Conservation (phyloP, 2,797 vertebrate species). For the Orestias chungarensis region DNA sequence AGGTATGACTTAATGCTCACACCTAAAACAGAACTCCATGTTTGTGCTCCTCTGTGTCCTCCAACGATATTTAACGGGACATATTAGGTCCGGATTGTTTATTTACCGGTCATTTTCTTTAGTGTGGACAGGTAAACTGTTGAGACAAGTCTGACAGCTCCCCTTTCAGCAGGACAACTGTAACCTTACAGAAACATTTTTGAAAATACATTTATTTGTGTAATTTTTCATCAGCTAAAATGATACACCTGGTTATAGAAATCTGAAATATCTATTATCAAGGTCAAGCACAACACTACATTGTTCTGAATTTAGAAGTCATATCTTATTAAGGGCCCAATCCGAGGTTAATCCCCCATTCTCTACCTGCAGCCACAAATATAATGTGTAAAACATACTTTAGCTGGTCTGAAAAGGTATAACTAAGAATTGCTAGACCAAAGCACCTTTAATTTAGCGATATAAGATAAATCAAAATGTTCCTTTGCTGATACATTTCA, state of each 20-base stretch:
- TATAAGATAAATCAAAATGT: neutral
- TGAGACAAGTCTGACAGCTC: neutral
- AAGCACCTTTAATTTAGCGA: neutral
- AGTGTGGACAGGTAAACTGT: neutral
- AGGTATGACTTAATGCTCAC: conserved; percentile 32
- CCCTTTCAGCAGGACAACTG: neutral
- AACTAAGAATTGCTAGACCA: neutral
- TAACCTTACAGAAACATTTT: neutral
- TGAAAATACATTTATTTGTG: neutral
- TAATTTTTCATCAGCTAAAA: neutral
- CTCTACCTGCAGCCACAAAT: no score
- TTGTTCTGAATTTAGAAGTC: no score
- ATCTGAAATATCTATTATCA: no score
- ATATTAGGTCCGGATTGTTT: no score
- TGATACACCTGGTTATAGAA: neutral
- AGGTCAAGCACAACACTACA: no score
- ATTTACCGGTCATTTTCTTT: neutral
- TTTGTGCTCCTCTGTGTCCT: conserved; percentile 3
- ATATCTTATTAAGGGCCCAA: neutral
- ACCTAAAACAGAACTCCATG: conserved; percentile 14
- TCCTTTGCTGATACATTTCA: neutral
- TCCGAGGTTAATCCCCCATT: neutral
- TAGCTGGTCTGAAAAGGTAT: neutral
- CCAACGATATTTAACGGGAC: neutral
- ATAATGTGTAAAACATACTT: neutral